Evolutionary conservation across 2,113 vertebrate species (phyloP), one percentile per base, ranked within the genome.

Genomic region (Hemiprocne comata): DNA sequence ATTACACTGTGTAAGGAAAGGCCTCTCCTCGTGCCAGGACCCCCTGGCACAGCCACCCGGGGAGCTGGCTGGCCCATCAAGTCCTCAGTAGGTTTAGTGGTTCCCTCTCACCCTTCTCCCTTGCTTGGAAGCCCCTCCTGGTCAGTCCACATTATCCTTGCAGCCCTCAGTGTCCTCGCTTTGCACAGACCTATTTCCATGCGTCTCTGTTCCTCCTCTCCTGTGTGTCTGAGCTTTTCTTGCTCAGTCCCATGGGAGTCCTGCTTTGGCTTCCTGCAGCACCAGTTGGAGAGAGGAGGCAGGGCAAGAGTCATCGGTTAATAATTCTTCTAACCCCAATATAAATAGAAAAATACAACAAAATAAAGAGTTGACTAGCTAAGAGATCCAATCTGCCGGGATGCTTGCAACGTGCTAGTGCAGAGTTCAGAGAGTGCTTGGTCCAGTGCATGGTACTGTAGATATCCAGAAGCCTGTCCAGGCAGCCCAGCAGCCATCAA

Each of bases 311-410:
- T 36, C 95, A 93, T 55, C 0, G 79, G 89, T 95, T 96, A 97
- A 95, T 95, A 95, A 23, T 55, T 79, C 80, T 94, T 93, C 93
- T 88, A 95, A 93, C 82, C 74, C 65, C 69, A 71, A 89, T 33
- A 95, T 94, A 97, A 98, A 98, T 98, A 97, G 86, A 85, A 89
- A 94, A 95, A 89, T 78, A 92, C 71, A 93, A 78, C 87, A 94
- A 96, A 96, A 80, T n/a, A 73, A 94, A 85, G 91, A 92, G 40
- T 86, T 66, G 94, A 95, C 95, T 97, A 96, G 72, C 94, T 95
- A 97, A 94, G 51, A 94, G 92, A 93, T 93, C 87, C 73, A 51
- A 50, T 88, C 85, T 1, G 6, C 76, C 5, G 74, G 94, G 74
- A 79, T 14, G 78, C 66, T 83, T 84, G 89, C 61, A 69, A 89